Conservation (phyloP, 2,113 vertebrate genomes). For the Pelecanus crispus region DNA sequence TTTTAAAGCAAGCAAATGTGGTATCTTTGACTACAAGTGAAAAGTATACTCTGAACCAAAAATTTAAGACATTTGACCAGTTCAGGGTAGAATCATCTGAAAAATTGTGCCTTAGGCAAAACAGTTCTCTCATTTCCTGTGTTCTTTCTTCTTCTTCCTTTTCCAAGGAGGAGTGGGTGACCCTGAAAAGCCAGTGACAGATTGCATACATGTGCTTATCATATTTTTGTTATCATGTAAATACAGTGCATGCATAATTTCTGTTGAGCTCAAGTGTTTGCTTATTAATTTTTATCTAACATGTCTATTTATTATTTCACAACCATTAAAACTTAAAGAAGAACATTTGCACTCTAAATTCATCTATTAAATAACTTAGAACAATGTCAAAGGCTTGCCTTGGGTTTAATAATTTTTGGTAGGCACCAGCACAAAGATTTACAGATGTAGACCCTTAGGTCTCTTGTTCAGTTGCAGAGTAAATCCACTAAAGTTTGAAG, state of each 20-base stretch:
- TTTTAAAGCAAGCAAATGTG: not conserved
- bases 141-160: not conserved
- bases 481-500: constrained; percentile 42
- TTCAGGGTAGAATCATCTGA: not conserved
- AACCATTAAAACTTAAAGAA: not conserved
- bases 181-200: not conserved
- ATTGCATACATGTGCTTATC: not conserved
- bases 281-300: not conserved
- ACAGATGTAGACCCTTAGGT: not conserved
- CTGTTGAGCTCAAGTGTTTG: not conserved
- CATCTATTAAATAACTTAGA: not conserved
- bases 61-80: not conserved
- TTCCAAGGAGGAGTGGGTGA: not conserved
- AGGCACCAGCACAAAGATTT: not conserved
- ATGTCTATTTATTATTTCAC: not conserved
- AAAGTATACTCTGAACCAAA: not conserved
- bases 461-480: not conserved
- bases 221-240: not conserved
- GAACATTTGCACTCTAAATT: not conserved
- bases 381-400: not conserved
- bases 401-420: constrained; percentile 1
- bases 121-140: not conserved
- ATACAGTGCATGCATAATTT: not conserved
- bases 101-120: not conserved
- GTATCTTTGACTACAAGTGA: not conserved